A percentile compares a stretch with the other conserved stretches of the same genome.
phyloP scores from a whole-genome alignment of 1,140 invertebrate species.

The Anastatus disparis region DNA sequence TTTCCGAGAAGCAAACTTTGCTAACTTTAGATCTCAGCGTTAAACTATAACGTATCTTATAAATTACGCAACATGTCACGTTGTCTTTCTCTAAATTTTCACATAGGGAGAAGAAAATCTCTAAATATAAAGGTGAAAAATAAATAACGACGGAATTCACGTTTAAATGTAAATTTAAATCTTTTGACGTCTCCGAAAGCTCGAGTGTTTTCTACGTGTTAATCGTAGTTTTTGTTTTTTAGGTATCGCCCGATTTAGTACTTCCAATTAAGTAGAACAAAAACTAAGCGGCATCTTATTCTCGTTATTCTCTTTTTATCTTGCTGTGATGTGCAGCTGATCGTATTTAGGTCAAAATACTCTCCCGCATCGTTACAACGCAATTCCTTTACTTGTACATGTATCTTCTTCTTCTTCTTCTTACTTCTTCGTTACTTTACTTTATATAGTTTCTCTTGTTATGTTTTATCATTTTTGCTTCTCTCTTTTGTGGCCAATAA shows the following conservation, averaged over 20 bases:
- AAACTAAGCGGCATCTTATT: not conserved
- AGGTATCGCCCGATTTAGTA: slow-evolving; percentile 28
- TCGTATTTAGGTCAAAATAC: slow-evolving; percentile 61
- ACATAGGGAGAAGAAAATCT: no score
- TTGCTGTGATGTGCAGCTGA: no score
- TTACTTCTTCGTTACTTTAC: slow-evolving; percentile 3
- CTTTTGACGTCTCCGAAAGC: slow-evolving; percentile 13
- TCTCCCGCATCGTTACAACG: slow-evolving; percentile 59
- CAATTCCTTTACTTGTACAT: slow-evolving; percentile 35
- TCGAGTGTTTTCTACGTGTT: no score
- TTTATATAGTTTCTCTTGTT: slow-evolving; percentile 44
- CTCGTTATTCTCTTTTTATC: no score
- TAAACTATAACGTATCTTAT: no score
- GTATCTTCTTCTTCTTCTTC: slow-evolving; percentile 27
- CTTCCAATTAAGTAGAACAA: slow-evolving; percentile 42
- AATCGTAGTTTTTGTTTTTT: not conserved
- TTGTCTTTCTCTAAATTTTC: no score
- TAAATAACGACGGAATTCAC: no score
- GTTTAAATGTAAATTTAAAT: slow-evolving; percentile 24
- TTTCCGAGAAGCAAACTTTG: no score
- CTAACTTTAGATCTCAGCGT: no score
- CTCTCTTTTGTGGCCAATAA: slow-evolving; percentile 50
- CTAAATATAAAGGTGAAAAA: no score
- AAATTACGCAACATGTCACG: slow-evolving; percentile 13
- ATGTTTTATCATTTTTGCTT: slow-evolving; percentile 49